Base-by-base conservation (phyloP, 1,140 invertebrate species). In the Tetramorium alpestre region DNA sequence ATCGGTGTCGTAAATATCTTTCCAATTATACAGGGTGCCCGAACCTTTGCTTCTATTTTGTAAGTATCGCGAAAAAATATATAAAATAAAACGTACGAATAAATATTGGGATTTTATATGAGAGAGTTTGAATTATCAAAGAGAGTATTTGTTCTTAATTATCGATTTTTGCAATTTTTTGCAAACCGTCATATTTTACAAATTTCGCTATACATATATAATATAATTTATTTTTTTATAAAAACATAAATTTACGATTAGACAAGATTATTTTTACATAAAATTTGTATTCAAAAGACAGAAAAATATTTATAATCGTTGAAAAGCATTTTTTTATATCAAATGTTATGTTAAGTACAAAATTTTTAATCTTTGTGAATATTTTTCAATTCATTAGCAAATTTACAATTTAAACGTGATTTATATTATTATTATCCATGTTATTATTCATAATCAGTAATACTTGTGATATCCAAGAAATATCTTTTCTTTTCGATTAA, bases 1-100 rank as follows among this genome's bases (percentile, higher is more conserved):
- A 69, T 64, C 47, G 28, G 47, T 22, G 47, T 22, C 8, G 51
- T 60, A 84, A 84, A 84, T 13, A 84, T 22, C 41, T 49, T 62
- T 84, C n/a, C 18, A 44, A n/a, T 58, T 73, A 44, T 47, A 72
- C 16, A 56, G n/a, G 10, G 38, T 80, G 33, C 25, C 28, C 33
- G n/a, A 13, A 16, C 41, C 0, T 75, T 56, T 25, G 16, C 16
- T 25, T 81, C 64, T 70, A 0, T 80, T 62, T 47, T 33, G n/a
- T 33, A 0, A 69, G 22, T 44, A 16, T 70, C 7, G 33, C 22
- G 22, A 8, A 22, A 69, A 54, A 65, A 41, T 25, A 41, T 25
- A 10, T 65, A 49, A 47, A 62, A 22, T 73, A 38, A n/a, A 56
- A 41, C 4, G 11, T 22, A 67, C 1, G 7, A 33, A 8, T 38